Base-by-base conservation (phyloP, 1,140 invertebrate species). In the Laodelphax striatellus region DNA sequence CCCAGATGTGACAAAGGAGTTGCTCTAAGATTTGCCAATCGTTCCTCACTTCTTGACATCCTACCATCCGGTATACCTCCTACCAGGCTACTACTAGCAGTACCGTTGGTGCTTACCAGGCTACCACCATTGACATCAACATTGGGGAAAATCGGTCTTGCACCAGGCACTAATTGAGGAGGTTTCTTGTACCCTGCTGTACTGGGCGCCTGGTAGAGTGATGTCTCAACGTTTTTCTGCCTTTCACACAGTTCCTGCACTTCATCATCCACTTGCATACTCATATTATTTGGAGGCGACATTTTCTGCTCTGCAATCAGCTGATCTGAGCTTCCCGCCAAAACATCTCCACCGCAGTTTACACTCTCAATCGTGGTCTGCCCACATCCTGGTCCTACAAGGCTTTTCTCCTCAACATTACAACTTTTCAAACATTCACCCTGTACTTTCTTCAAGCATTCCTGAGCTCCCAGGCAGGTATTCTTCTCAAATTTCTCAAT, bases 101-200 rank as follows among this genome's bases (percentile, higher is more conserved):
- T 11, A 11, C 34, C 34, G 53, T 50, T 52, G 11, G 46, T 52
- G 56, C 0, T 9, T 56, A 17, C 50, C 24, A 41, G 55, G 31
- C 52, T 58, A 38, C 52, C 24, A 5, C 53, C 42, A 13, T 58
- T 52, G 1, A 54, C 38, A 38, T 38, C 34, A 14, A 52, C 60
- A 28, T 34, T 52, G 31, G 59, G 56, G 46, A 64, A 64, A 14
- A 75, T 54, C 0, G 73, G 72, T 57, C 69, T 65, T 0, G 72
- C 72, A 11, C 73, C 73, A 28, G 70, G 70, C 5, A 75, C 69
- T 9, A 70, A 62, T 60, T 69, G 67, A 8, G 71, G 72, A 9
- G 72, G 67, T 43, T 64, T 66, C 72, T 74, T 63, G 65, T 70
- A 58, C 64, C 70, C 22, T 65, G 60, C 46, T 62, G 59, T n/a